phyloP scores from a whole-genome alignment of 30 jellyfish, hydroid and myxozoan genomes.

The Aurelia aurita complex sp. Pacific region DNA sequence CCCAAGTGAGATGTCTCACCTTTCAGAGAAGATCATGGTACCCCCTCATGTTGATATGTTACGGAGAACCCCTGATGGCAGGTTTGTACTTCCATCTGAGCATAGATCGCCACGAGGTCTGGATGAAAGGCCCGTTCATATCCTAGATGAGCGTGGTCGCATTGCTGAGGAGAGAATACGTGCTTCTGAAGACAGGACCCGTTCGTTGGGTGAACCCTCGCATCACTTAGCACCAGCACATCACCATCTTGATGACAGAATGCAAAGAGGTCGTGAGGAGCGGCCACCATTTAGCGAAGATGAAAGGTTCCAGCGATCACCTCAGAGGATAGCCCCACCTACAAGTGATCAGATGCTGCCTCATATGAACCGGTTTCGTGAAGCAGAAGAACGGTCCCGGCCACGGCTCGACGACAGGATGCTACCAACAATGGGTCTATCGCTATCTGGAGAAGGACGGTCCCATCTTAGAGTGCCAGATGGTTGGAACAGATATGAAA shows the following conservation, averaged over 20 bases:
- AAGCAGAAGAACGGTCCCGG: conserved; percentile 6
- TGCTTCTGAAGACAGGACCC: conserved; percentile 45
- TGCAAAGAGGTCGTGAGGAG: conserved; percentile 19
- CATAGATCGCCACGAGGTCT: conserved; percentile 20
- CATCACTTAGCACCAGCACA: neutral
- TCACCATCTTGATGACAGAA: conserved; percentile 3
- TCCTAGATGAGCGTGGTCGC: conserved; percentile 52
- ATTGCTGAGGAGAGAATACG: conserved; percentile 53
- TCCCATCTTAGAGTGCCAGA: conserved; percentile 33
- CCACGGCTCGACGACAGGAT: conserved; percentile 12
- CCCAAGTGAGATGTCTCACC: too few species aligned
- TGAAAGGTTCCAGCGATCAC: conserved; percentile 5
- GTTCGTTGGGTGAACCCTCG: conserved; percentile 4
- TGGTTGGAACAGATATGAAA: conserved; percentile 42
- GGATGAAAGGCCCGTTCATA: conserved; percentile 55
- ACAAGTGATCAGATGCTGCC: neutral
- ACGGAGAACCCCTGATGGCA: conserved; percentile 20
- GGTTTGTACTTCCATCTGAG: conserved; percentile 31
- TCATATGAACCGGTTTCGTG: conserved; percentile 14
- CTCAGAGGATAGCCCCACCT: conserved; percentile 13
- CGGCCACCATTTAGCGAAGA: conserved; percentile 4
- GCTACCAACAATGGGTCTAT: neutral
- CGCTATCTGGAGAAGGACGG: conserved; percentile 7
- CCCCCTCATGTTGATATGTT: conserved; percentile 22
- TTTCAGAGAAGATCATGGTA: neutral